Conservation (phyloP, 2,113 vertebrate species). For the Dromiciops gliroides region DNA sequence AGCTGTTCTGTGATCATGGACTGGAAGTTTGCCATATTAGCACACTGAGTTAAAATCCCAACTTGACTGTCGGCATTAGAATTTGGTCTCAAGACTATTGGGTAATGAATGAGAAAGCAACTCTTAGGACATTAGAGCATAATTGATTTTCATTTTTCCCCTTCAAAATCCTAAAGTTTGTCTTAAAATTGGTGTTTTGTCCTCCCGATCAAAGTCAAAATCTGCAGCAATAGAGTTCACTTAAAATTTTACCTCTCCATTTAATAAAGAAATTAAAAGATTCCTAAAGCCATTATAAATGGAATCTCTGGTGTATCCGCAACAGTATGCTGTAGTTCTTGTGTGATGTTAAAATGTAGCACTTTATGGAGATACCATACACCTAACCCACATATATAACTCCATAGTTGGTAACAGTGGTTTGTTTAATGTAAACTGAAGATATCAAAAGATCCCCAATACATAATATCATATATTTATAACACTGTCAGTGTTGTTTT, state of each 20-base stretch:
- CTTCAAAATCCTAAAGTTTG: conserved; percentile 33
- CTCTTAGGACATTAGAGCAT: conserved; percentile 62
- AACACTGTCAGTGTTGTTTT: neutral
- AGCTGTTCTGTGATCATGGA: conserved; percentile 84
- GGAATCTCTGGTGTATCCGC: neutral
- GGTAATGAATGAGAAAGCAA: conserved; percentile 71
- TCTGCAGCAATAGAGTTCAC: conserved; percentile 34
- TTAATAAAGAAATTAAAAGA: conserved; percentile 61
- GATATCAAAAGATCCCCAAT: neutral
- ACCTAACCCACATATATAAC: neutral
- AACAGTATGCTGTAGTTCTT: conserved; percentile 6
- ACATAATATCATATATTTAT: conserved; percentile 17
- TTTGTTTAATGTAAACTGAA: conserved; percentile 32
- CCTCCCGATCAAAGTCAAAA: conserved; percentile 51
- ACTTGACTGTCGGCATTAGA: conserved; percentile 75
- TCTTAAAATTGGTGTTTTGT: conserved; percentile 57
- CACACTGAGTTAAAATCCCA: conserved; percentile 84
- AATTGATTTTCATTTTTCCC: conserved; percentile 69
- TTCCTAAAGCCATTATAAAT: conserved; percentile 37
- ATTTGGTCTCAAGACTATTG: conserved; percentile 73
- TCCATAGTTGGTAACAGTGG: neutral
- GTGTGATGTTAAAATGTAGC: conserved; percentile 11
- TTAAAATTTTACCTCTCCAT: conserved; percentile 52
- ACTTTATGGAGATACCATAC: neutral
- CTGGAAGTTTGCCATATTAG: conserved; percentile 84